These are phyloP conservation scores for Matsumyia berberina DNA, from an alignment of 2,888 invertebrate species.

Conservation along the genomic window DNA sequence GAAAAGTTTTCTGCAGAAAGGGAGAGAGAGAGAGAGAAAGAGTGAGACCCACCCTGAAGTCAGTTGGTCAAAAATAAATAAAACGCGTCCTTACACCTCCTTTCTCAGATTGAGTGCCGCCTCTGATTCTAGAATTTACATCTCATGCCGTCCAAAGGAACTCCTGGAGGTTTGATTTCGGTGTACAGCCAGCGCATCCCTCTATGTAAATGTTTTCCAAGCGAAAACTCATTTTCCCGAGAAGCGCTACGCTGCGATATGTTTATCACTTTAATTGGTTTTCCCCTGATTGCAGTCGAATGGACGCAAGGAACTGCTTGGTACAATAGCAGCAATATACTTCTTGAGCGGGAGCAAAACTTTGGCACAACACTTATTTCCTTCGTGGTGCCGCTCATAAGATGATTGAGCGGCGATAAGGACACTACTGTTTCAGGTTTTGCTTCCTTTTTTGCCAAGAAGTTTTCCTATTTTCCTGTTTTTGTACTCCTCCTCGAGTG, in stretches of 20 bases:
- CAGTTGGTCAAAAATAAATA: slow-evolving; percentile 55
- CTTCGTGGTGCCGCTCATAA: slow-evolving; percentile 13
- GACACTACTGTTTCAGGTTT: slow-evolving; percentile 26
- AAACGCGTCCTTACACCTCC: slow-evolving; percentile 1
- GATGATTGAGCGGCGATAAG: slow-evolving; percentile 54
- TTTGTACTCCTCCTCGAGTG: slow-evolving; percentile 21
- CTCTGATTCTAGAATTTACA: neutral
- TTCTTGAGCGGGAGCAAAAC: slow-evolving; percentile 31
- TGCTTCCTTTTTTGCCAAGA: slow-evolving; percentile 7
- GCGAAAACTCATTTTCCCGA: slow-evolving; percentile 20
- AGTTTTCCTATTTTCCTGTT: slow-evolving; percentile 43
- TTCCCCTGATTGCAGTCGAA: slow-evolving; percentile 54
- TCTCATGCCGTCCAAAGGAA: neutral
- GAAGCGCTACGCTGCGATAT: slow-evolving; percentile 38
- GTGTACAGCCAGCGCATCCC: slow-evolving; percentile 6
- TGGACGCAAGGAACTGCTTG: slow-evolving; percentile 31
- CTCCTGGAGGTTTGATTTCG: slow-evolving; percentile 31
- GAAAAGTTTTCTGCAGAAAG: slow-evolving; percentile 52
- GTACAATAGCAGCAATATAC: slow-evolving; percentile 19
- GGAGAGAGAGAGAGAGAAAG: too few species aligned
- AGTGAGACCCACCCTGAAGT: slow-evolving; percentile 9
- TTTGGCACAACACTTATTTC: slow-evolving; percentile 51
- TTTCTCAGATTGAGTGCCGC: neutral
- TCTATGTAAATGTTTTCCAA: slow-evolving; percentile 28
- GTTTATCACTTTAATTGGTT: slow-evolving; percentile 68